Percentiles rank a stretch among this genome's conserved stretches.
phyloP scores from a whole-genome alignment of 2,888 invertebrate genomes.

The Drosophila melanocephala region DNA sequence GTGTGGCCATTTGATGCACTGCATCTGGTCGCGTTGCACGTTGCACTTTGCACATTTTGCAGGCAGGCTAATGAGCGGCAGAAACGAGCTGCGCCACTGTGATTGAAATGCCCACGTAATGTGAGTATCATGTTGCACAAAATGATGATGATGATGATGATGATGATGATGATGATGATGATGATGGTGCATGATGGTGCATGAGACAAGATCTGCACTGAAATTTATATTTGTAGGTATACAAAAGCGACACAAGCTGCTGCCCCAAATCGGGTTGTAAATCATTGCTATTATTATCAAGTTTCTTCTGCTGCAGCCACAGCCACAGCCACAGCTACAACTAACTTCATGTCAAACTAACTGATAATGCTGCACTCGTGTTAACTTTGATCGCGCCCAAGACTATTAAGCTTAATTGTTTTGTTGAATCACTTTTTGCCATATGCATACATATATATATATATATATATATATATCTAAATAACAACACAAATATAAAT shows the following conservation, averaged over 20 bases:
- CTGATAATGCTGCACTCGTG: not conserved
- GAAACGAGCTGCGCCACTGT: conserved; percentile 15
- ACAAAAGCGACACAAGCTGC: not conserved
- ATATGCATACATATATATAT: not conserved
- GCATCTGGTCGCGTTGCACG: conserved; percentile 39
- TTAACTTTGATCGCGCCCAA: not conserved
- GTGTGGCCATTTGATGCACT: conserved; percentile 69
- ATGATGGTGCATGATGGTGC: not conserved
- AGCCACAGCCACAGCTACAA: not conserved
- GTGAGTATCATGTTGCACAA: conserved; percentile 47
- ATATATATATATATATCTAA: not conserved
- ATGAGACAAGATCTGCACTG: not conserved
- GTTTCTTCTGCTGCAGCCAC: not conserved
- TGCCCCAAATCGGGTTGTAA: not conserved
- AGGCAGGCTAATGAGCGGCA: conserved; percentile 49
- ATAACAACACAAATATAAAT: too few relatives aligned
- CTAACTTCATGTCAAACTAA: not conserved
- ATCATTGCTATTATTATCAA: not conserved
- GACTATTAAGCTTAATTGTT: not conserved
- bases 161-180: not conserved
- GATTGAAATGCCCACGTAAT: conserved; percentile 35
- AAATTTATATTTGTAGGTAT: not conserved
- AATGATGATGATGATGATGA: not conserved
- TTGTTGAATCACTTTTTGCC: not conserved
- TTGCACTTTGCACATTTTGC: conserved; percentile 41